Percentiles rank a stretch among this genome's conserved stretches.
These are phyloP conservation scores for Cyrtorhinus lividipennis DNA, from an alignment of 1,140 invertebrate species.

Conservation along the genomic window DNA sequence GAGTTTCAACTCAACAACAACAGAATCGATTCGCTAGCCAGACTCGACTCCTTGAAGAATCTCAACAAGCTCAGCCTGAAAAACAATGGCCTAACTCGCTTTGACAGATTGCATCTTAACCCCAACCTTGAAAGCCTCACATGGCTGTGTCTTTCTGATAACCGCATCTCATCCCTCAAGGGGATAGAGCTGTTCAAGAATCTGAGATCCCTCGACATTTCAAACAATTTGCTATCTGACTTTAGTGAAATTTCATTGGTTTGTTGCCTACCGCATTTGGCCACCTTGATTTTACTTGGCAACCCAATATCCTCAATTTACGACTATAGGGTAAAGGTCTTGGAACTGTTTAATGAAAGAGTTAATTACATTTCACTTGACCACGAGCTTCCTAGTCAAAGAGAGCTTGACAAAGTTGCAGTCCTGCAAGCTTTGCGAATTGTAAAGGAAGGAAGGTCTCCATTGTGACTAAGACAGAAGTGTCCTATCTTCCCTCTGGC, in stretches of 20 bases:
- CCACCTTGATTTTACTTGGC: constrained; percentile 67
- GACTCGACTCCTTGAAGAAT: neutral
- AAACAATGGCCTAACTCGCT: neutral
- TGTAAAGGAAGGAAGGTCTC: constrained; percentile 42
- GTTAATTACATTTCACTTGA: constrained; percentile 67
- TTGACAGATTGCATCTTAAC: constrained; percentile 37
- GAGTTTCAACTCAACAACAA: constrained; percentile 61
- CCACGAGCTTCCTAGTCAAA: constrained; percentile 68
- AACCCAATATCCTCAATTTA: constrained; percentile 75
- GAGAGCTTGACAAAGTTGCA: constrained; percentile 80
- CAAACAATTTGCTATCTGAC: constrained; percentile 65
- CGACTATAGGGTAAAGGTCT: constrained; percentile 80
- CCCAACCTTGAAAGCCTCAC: constrained; percentile 57
- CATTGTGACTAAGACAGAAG: constrained; percentile 18
- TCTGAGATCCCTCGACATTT: constrained; percentile 69
- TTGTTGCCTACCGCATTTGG: constrained; percentile 66
- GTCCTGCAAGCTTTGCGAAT: constrained; percentile 71
- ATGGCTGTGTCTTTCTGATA: constrained; percentile 68
- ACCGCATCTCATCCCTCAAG: constrained; percentile 56
- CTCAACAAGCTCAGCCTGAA: neutral
- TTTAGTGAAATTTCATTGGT: constrained; percentile 69
- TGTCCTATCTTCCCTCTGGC: too few species aligned
- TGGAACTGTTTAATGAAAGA: constrained; percentile 65
- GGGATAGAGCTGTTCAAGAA: constrained; percentile 74
- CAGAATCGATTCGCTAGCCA: constrained; percentile 38